phyloP scores from a whole-genome alignment of 2,797 vertebrate genomes.

The Syngnathus rostellatus region DNA sequence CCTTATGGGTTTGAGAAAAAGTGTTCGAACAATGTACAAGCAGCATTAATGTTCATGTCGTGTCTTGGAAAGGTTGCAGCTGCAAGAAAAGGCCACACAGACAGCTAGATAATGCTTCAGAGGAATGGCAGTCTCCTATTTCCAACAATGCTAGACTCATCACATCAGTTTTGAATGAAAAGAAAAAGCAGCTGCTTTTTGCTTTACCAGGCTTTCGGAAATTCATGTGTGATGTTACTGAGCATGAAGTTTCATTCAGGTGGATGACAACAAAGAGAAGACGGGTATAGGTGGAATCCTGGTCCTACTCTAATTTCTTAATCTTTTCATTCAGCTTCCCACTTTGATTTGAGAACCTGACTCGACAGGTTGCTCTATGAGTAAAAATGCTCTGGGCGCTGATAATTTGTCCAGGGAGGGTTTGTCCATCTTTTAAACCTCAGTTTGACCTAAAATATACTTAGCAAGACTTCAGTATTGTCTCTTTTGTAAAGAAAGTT shows the following conservation, averaged over 20 bases:
- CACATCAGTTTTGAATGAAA: constrained; percentile 19
- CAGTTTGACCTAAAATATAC: constrained; percentile 20
- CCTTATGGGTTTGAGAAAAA: not conserved
- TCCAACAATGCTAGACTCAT: constrained; percentile 43
- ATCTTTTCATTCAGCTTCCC: constrained; percentile 58
- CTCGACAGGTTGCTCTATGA: constrained; percentile 43
- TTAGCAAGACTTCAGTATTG: constrained; percentile 46
- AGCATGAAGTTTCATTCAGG: constrained; percentile 57
- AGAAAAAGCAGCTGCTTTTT: constrained; percentile 40
- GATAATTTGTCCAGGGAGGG: constrained; percentile 44
- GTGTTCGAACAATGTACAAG: not conserved
- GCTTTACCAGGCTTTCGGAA: constrained; percentile 41
- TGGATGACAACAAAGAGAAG: constrained; percentile 62
- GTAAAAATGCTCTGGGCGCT: constrained; percentile 50
- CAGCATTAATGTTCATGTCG: not conserved
- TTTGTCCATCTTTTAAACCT: constrained; percentile 51
- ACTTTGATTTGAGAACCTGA: constrained; percentile 69
- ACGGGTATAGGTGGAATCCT: constrained; percentile 53
- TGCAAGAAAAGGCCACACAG: constrained; percentile 30
- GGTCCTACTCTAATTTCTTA: constrained; percentile 48
- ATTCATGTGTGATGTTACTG: constrained; percentile 28
- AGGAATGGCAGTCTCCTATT: constrained; percentile 45
- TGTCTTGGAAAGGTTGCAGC: constrained; percentile 29
- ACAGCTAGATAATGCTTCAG: constrained; percentile 22
- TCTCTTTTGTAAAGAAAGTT: constrained; percentile 46